phyloP scores from a whole-genome alignment of 2,888 invertebrate species.

The Leptothorax acervorum region DNA sequence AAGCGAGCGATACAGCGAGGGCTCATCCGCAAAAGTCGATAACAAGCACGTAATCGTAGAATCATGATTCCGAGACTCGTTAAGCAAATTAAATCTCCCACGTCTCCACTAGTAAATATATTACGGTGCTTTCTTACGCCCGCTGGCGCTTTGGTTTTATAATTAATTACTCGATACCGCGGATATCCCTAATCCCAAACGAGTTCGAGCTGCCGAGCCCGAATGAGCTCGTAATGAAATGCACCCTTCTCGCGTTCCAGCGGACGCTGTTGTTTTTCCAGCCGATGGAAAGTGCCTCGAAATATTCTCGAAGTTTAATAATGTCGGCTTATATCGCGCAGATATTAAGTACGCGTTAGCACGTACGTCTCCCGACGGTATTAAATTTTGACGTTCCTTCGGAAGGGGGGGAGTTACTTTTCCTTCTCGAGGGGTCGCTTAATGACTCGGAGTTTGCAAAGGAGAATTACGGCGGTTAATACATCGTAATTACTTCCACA shows the following conservation, averaged over 20 bases:
- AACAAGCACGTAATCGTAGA: conserved; percentile 44
- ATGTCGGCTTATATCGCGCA: conserved; percentile 62
- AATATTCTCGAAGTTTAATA: conserved; percentile 69
- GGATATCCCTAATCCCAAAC: conserved; percentile 65
- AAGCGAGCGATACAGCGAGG: conserved; percentile 11
- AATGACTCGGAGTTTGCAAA: conserved; percentile 25
- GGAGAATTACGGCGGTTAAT: conserved; percentile 35
- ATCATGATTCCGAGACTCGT: conserved; percentile 50
- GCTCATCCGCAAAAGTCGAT: conserved; percentile 51
- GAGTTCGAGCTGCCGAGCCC: conserved; percentile 46
- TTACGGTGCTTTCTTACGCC: not conserved
- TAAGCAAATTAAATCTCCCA: conserved; percentile 63
- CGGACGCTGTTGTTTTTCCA: conserved; percentile 70
- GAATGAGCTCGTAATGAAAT: conserved; percentile 69
- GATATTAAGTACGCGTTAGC: conserved; percentile 68
- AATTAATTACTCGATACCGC: conserved; percentile 69
- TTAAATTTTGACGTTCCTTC: conserved; percentile 63
- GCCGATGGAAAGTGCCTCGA: conserved; percentile 49
- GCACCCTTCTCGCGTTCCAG: conserved; percentile 68
- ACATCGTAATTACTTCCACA: conserved; percentile 11
- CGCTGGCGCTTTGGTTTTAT: conserved; percentile 50
- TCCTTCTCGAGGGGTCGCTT: conserved; percentile 10
- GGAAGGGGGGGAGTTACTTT: conserved; percentile 18
- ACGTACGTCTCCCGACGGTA: conserved; percentile 56
- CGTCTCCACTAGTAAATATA: conserved; percentile 43